These are phyloP conservation scores for Yponomeuta plumbellus DNA, from an alignment of 2,888 invertebrate species.

Conservation along the genomic window DNA sequence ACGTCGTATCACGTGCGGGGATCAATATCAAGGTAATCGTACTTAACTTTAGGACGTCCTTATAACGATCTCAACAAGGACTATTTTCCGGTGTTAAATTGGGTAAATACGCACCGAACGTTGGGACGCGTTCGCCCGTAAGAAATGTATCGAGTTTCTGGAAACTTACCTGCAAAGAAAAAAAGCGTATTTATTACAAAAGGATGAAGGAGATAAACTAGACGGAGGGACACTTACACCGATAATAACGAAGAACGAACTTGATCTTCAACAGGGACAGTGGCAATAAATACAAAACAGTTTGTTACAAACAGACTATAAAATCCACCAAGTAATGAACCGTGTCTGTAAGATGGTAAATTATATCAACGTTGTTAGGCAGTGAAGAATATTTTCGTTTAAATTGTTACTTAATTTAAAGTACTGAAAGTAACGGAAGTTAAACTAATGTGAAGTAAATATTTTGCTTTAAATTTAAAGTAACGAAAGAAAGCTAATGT, in stretches of 20 bases:
- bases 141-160: conserved; percentile 6
- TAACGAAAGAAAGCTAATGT: too few relatives aligned
- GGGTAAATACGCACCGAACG: not conserved
- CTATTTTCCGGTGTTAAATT: not conserved
- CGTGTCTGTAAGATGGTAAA: not conserved
- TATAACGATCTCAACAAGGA: not conserved
- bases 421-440: too few relatives aligned
- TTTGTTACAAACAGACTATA: not conserved
- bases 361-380: not conserved
- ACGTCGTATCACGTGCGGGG: not conserved
- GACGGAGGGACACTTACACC: not conserved
- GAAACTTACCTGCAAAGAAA: conserved; percentile 68
- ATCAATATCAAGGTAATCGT: not conserved
- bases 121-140: not conserved
- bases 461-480: too few relatives aligned
- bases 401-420: too few relatives aligned
- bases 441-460: too few relatives aligned
- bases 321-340: not conserved
- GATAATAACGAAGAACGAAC: not conserved
- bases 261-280: not conserved
- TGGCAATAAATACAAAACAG: not conserved
- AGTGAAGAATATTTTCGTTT: not conserved
- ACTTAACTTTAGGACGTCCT: not conserved
- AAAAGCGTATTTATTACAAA: conserved; percentile 24
- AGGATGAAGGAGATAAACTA: not conserved